Evolutionary conservation across 37 sponge, comb jelly and placozoan genomes (phyloP).

Genomic region (Sycon ciliatum): DNA sequence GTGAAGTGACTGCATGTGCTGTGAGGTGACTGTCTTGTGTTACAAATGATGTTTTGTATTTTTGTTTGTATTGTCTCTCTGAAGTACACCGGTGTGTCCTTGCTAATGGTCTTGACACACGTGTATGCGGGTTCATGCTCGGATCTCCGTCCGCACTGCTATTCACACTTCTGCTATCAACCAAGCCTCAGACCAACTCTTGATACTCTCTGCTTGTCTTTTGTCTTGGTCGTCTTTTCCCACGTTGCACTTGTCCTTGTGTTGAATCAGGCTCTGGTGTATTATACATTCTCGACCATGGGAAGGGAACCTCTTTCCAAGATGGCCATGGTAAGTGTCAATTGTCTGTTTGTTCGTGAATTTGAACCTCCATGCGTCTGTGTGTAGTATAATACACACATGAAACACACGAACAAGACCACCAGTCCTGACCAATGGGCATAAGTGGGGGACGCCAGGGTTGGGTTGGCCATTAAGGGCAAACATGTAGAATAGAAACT

Average conservation of each 20-base stretch:
- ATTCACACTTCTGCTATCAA: neutral
- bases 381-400: neutral
- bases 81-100: neutral
- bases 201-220: slow-evolving; percentile 10
- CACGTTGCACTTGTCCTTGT: too few species aligned
- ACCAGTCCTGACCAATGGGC: too few species aligned
- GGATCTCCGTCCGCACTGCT: neutral
- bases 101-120: neutral
- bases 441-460: too few species aligned
- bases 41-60: too few species aligned
- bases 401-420: too few species aligned
- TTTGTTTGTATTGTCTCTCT: slow-evolving; percentile 1
- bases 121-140: neutral
- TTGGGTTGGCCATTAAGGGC: too few species aligned
- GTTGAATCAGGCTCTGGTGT: slow-evolving; percentile 80
- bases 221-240: too few species aligned
- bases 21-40: too few species aligned
- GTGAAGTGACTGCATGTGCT: too few species aligned
- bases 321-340: slow-evolving; percentile 82
- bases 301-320: slow-evolving; percentile 76
- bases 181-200: neutral
- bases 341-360: too few species aligned
- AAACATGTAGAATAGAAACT: neutral
- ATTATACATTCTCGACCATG: slow-evolving; percentile 91
- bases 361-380: too few species aligned